Conservation (phyloP, 2,888 invertebrate species). For the Tetanocera ferruginea region DNA sequence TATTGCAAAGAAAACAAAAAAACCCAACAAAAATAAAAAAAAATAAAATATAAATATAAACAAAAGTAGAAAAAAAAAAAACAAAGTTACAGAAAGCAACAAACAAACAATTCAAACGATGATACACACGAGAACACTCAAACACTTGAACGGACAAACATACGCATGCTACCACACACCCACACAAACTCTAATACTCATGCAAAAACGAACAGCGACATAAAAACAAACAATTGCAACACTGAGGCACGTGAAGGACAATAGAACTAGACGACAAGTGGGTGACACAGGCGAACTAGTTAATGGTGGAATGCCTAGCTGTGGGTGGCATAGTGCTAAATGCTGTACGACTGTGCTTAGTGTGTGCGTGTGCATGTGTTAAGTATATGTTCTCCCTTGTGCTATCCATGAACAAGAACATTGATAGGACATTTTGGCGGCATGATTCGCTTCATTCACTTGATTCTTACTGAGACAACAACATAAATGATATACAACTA, state of each 20-base stretch:
- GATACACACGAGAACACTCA: not conserved
- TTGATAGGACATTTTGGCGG: constrained; percentile 1
- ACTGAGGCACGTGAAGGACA: not conserved
- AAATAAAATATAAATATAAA: not conserved
- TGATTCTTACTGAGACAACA: not conserved
- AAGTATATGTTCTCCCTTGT: not conserved
- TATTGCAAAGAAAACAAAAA: not conserved
- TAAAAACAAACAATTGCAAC: not conserved
- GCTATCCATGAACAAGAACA: not conserved
- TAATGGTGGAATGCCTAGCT: not conserved
- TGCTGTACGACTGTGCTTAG: not conserved
- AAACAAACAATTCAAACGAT: not conserved
- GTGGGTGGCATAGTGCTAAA: not conserved
- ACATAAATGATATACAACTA: not conserved
- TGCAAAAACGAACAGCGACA: not conserved
- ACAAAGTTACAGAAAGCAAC: not conserved
- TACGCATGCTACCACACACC: not conserved
- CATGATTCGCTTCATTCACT: not conserved
- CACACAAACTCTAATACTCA: not conserved
- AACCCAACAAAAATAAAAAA: not conserved
- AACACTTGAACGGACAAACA: not conserved
- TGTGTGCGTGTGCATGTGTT: not conserved
- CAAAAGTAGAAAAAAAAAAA: not conserved
- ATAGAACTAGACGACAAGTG: not conserved
- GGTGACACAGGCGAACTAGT: not conserved